A percentile compares a stretch with the other conserved stretches of the same genome.
phyloP scores from a whole-genome alignment of 2,888 invertebrate genomes.

The Oxystoma pomonae region DNA sequence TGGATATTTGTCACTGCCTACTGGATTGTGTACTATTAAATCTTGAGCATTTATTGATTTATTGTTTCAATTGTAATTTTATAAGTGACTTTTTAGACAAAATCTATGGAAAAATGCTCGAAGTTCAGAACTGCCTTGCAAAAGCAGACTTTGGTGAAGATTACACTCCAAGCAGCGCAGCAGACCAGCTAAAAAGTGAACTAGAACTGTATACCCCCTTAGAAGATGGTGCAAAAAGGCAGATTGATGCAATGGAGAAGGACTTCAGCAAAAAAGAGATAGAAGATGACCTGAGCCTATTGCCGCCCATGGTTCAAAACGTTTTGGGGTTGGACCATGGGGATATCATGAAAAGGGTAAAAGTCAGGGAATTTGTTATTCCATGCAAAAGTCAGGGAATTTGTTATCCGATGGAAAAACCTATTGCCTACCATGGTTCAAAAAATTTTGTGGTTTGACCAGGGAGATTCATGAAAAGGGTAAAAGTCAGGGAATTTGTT shows the following conservation, averaged over 20 bases:
- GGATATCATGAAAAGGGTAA: constrained; percentile 54
- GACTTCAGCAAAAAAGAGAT: not conserved
- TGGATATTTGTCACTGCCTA: no score
- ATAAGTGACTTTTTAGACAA: constrained; percentile 56
- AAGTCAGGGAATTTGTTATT: no score
- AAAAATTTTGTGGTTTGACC: constrained; percentile 67
- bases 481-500: no score
- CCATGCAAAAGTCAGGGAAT: no score
- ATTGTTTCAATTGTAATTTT: no score
- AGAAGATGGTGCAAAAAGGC: not conserved
- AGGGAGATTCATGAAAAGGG: constrained; percentile 55
- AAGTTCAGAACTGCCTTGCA: constrained; percentile 58
- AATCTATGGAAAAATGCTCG: constrained; percentile 51
- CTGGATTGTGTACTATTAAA: no score
- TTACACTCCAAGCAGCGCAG: constrained; percentile 50
- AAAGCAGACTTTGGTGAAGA: constrained; percentile 68
- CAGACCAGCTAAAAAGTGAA: constrained; percentile 38
- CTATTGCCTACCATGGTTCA: constrained; percentile 67
- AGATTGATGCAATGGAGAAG: not conserved
- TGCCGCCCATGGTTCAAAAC: constrained; percentile 70
- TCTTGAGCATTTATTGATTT: no score
- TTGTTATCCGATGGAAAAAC: no score
- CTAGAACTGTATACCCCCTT: constrained; percentile 49
- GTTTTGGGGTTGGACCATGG: constrained; percentile 67
- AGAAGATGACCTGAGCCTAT: constrained; percentile 40